Conservation (phyloP, 2,113 vertebrate genomes). For the Albula goreensis region DNA sequence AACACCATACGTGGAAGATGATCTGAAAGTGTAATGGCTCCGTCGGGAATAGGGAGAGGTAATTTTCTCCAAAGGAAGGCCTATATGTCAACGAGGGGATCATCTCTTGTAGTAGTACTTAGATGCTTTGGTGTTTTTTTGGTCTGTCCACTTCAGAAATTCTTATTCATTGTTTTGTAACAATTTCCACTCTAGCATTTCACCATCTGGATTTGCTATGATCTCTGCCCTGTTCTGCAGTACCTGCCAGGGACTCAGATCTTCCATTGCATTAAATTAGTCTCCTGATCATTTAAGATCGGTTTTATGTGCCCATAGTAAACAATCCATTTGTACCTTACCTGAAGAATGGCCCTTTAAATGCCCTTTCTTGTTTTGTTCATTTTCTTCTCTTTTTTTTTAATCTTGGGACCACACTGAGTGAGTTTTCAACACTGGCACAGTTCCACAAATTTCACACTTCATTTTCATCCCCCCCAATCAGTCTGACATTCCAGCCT, state of each 20-base stretch:
- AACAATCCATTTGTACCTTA: constrained; percentile 12
- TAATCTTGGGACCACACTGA: constrained; percentile 28
- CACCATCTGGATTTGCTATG: constrained; percentile 16
- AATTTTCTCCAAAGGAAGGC: constrained; percentile 29
- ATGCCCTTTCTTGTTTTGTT: background rate
- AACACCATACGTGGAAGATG: constrained; percentile 37
- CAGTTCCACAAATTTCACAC: constrained; percentile 43
- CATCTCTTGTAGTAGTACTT: constrained; percentile 27
- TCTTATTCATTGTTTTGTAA: constrained; percentile 13
- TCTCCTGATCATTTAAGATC: background rate
- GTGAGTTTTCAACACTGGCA: constrained; percentile 46
- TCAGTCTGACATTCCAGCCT: constrained; percentile 34
- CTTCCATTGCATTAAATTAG: background rate
- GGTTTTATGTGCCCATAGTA: background rate
- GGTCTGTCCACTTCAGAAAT: constrained; percentile 10
- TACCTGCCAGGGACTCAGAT: constrained; percentile 9
- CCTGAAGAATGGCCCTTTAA: background rate
- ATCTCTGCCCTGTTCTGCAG: background rate
- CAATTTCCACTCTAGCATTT: constrained; percentile 25
- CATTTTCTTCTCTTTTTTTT: background rate
- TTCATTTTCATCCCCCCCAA: constrained; percentile 34
- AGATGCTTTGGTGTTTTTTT: constrained; percentile 25
- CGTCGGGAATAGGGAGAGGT: constrained; percentile 30
- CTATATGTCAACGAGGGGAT: constrained; percentile 30
- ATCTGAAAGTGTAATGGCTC: constrained; percentile 35